Conservation (phyloP, 1,140 invertebrate species). For the Macrotrachela quadricornifera region DNA sequence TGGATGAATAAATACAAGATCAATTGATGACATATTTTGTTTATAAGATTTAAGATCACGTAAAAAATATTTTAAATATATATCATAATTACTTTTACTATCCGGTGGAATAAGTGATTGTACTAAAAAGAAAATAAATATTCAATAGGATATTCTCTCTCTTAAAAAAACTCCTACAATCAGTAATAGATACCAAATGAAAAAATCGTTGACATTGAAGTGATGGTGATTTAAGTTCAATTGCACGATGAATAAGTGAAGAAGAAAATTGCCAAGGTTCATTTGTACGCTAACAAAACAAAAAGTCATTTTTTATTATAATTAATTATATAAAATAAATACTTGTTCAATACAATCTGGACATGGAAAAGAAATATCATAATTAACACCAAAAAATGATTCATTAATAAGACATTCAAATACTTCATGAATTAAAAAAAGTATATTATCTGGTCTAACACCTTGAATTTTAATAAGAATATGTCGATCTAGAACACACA, state of each 20-base stretch:
- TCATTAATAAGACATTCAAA: slow-evolving; percentile 23
- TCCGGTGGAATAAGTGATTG: slow-evolving; percentile 18
- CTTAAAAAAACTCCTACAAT: slow-evolving; percentile 15
- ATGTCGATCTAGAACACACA: slow-evolving; percentile 11
- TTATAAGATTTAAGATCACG: slow-evolving; percentile 17
- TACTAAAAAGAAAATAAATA: too few relatives aligned
- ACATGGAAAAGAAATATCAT: slow-evolving; percentile 22
- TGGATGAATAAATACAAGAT: slow-evolving; percentile 17
- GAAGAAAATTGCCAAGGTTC: slow-evolving; percentile 13
- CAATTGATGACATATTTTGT: slow-evolving; percentile 14
- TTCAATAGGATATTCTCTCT: too few relatives aligned
- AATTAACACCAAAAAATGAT: slow-evolving; percentile 23
- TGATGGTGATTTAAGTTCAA: slow-evolving; percentile 20
- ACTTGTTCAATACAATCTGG: slow-evolving; percentile 21
- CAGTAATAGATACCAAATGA: slow-evolving; percentile 23
- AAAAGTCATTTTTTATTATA: not conserved
- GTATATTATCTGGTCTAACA: slow-evolving; percentile 22
- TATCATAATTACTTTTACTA: slow-evolving; percentile 19
- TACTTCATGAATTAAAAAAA: slow-evolving; percentile 25
- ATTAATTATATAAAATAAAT: slow-evolving; percentile 11
- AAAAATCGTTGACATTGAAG: slow-evolving; percentile 28
- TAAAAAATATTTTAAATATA: slow-evolving; percentile 21
- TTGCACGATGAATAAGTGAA: slow-evolving; percentile 18
- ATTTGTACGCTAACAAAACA: slow-evolving; percentile 14
- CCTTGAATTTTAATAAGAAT: slow-evolving; percentile 21